These are phyloP conservation scores for Phyllotreta striolata DNA, from an alignment of 2,888 invertebrate species.

Conservation along the genomic window DNA sequence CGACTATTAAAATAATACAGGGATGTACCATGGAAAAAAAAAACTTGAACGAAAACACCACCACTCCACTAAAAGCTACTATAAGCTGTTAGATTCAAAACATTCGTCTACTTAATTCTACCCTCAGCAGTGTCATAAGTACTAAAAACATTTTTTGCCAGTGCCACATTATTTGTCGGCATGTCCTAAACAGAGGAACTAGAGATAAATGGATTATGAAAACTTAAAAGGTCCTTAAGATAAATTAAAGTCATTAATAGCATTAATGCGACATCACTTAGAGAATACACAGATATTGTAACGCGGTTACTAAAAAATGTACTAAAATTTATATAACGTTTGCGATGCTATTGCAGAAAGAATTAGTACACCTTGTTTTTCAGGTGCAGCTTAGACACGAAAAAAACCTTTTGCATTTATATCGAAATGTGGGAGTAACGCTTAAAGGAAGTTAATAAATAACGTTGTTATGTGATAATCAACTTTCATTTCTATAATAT, in stretches of 20 bases:
- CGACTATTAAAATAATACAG: neutral
- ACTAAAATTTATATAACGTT: neutral
- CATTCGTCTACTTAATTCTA: slow-evolving; percentile 15
- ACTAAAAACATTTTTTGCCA: slow-evolving; percentile 21
- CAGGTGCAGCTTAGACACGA: slow-evolving; percentile 26
- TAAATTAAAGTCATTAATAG: slow-evolving; percentile 13
- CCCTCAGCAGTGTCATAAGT: slow-evolving; percentile 22
- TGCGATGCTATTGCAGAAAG: neutral
- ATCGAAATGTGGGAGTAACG: slow-evolving; percentile 36
- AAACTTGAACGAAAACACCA: too few species aligned
- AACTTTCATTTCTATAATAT: slow-evolving; percentile 56
- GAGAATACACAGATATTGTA: neutral
- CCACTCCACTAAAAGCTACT: slow-evolving; percentile 15
- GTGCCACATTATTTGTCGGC: slow-evolving; percentile 28
- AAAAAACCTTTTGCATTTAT: slow-evolving; percentile 34
- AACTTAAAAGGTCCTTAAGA: slow-evolving; percentile 29
- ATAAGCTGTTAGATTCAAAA: slow-evolving; percentile 2
- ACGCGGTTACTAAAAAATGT: neutral
- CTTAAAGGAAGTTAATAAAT: slow-evolving; percentile 37
- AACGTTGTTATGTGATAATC: slow-evolving; percentile 46
- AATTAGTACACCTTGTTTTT: slow-evolving; percentile 12
- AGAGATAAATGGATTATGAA: slow-evolving; percentile 29
- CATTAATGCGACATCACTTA: slow-evolving; percentile 1
- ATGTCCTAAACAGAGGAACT: slow-evolving; percentile 25
- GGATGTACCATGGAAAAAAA: neutral